These are phyloP conservation scores for Meloidogyne exigua DNA, from an alignment of 1,140 invertebrate species.

Conservation along the genomic window DNA sequence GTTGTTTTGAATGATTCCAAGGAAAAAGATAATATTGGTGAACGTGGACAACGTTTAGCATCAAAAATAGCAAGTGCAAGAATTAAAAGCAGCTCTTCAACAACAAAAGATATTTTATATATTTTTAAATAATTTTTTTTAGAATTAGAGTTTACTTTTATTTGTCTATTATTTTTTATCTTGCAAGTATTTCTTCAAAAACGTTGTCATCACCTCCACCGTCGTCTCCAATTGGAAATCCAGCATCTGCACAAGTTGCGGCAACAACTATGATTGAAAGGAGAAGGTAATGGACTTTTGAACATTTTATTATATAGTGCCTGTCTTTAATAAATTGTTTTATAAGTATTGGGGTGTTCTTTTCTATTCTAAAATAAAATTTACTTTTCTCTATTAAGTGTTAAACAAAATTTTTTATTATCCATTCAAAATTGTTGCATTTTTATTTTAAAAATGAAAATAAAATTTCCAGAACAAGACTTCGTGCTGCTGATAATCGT, in stretches of 20 bases:
- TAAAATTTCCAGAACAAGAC: background rate
- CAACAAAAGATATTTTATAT: background rate
- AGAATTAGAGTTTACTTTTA: no score
- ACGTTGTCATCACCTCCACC: background rate
- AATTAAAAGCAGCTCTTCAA: background rate
- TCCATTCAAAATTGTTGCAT: no score
- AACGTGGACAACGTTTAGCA: background rate
- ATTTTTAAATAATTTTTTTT: background rate
- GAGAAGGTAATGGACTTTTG: background rate
- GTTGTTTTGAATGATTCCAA: background rate
- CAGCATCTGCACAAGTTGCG: background rate
- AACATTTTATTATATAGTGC: background rate
- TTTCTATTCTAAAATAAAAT: no score
- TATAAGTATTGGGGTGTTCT: no score
- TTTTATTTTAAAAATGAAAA: no score
- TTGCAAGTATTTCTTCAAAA: background rate
- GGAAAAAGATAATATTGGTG: background rate
- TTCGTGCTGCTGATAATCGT: background rate
- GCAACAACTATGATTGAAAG: background rate
- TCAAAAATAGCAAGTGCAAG: background rate
- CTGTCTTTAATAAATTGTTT: no score
- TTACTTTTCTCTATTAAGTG: no score
- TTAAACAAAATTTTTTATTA: no score
- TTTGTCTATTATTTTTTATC: no score
- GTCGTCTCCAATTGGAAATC: background rate